Evolutionary conservation across 2,888 invertebrate species (phyloP).

Genomic region (Ophonus ardosiacus): DNA sequence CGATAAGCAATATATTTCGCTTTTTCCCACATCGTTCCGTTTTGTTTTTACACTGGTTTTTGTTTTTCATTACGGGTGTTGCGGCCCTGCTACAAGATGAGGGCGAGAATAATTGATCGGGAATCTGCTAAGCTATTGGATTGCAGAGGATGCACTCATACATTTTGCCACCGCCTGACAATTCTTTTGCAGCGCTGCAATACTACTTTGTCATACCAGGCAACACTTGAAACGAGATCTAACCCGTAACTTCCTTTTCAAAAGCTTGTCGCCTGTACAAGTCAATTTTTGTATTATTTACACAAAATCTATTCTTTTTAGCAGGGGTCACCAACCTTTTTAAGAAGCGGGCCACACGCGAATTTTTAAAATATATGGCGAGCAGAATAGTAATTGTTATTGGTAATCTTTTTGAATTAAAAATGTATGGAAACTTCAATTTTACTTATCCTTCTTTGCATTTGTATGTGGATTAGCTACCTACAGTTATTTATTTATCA

Average conservation of each 20-base stretch:
- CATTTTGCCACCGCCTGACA: background rate
- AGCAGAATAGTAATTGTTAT: no score
- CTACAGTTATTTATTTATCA: no score
- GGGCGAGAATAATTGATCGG: conserved; percentile 48
- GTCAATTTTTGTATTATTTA: background rate
- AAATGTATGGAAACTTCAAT: no score
- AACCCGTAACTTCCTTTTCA: background rate
- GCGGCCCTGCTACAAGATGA: conserved; percentile 35
- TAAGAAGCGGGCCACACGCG: no score
- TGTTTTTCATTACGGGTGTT: conserved; percentile 51
- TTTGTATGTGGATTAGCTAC: no score
- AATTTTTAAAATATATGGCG: no score
- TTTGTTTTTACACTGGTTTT: conserved; percentile 49
- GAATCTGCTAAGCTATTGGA: conserved; percentile 35
- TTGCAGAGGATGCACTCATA: conserved; percentile 4
- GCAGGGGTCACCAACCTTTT: no score
- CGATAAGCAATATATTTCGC: conserved; percentile 57
- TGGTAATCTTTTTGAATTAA: no score
- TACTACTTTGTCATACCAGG: background rate
- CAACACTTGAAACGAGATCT: background rate
- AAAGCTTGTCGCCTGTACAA: background rate
- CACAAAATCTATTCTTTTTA: no score
- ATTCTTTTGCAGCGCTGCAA: background rate
- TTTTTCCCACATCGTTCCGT: conserved; percentile 47
- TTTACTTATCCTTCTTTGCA: no score